These are phyloP conservation scores for Eurystomus gularis DNA, from an alignment of 2,113 vertebrate species.

Conservation along the genomic window DNA sequence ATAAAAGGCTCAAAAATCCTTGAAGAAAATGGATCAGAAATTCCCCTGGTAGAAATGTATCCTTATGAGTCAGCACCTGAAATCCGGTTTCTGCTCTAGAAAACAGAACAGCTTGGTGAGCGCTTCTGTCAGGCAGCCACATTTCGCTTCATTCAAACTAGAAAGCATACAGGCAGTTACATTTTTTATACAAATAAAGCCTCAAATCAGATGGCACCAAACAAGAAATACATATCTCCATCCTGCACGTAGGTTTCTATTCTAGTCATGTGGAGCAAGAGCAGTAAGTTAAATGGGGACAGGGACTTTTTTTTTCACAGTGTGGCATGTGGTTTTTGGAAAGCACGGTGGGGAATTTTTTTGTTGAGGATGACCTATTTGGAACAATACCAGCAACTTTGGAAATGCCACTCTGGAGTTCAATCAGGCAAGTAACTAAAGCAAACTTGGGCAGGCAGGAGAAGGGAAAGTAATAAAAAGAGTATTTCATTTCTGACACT, in stretches of 20 bases:
- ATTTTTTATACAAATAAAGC: constrained; percentile 40
- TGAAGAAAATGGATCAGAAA: constrained; percentile 59
- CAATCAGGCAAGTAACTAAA: constrained; percentile 63
- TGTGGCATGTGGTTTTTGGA: constrained; percentile 68
- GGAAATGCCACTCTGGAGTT: constrained; percentile 74
- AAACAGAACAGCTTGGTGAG: constrained; percentile 50
- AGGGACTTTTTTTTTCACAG: constrained; percentile 60
- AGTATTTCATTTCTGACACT: constrained; percentile 39
- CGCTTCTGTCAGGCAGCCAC: constrained; percentile 9
- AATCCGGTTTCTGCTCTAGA: constrained; percentile 61
- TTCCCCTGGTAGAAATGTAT: constrained; percentile 39
- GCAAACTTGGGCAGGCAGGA: constrained; percentile 54
- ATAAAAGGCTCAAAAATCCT: constrained; percentile 33
- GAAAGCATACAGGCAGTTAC: constrained; percentile 32
- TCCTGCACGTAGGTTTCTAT: constrained; percentile 13
- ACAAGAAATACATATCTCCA: constrained; percentile 34
- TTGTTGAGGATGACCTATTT: constrained; percentile 80
- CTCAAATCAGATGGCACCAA: constrained; percentile 38
- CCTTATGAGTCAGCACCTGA: constrained; percentile 57
- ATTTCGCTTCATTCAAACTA: constrained; percentile 35
- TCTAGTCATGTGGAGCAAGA: constrained; percentile 61
- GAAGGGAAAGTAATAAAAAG: constrained; percentile 39
- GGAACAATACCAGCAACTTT: constrained; percentile 74
- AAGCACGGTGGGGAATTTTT: constrained; percentile 75
- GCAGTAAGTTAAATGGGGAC: constrained; percentile 71